These are phyloP conservation scores for Campylomormyrus tamandua DNA, from an alignment of 2,113 vertebrate species.

Conservation along the genomic window DNA sequence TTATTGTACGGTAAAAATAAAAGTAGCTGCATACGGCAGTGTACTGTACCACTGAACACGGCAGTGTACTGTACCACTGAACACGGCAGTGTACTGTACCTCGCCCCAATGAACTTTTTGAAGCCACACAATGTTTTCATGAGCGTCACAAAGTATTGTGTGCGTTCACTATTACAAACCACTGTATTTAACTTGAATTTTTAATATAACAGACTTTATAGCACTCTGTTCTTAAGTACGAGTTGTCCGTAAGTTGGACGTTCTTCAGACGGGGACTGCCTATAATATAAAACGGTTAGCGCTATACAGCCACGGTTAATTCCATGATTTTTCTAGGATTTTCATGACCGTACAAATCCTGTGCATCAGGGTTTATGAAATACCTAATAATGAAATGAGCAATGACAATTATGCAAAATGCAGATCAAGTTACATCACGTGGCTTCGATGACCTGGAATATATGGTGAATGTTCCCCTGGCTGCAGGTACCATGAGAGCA, in stretches of 20 bases:
- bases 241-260: neutral
- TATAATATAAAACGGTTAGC: neutral
- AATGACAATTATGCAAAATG: neutral
- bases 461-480: neutral
- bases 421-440: neutral
- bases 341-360: too few species aligned
- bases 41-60: neutral
- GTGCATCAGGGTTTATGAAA: neutral
- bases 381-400: neutral
- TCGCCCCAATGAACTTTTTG: neutral
- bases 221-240: neutral
- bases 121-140: neutral
- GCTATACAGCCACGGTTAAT: neutral
- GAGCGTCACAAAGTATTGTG: neutral
- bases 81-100: neutral
- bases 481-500: slow-evolving; percentile 88
- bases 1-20: neutral
- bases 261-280: neutral
- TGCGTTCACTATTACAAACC: neutral
- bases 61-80: too few species aligned
- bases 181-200: neutral
- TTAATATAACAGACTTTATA: neutral
- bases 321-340: too few species aligned
- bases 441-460: neutral
- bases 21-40: neutral